These are phyloP conservation scores for Odontomachus brunneus DNA, from an alignment of 1,140 invertebrate species.

Conservation along the genomic window DNA sequence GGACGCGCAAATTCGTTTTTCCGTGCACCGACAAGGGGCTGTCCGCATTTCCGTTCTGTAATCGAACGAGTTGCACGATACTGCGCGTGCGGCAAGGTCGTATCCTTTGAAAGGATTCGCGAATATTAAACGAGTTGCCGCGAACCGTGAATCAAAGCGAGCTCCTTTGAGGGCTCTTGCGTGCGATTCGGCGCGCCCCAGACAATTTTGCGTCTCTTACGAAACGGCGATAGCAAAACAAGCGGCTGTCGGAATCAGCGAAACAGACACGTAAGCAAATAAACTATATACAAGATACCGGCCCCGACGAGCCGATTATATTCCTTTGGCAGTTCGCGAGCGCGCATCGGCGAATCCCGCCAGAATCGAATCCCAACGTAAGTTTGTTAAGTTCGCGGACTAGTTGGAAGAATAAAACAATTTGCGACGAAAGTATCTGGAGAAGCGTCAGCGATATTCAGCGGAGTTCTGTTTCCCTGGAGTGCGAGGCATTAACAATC, in stretches of 20 bases:
- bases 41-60: constrained; percentile 31
- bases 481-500: no score
- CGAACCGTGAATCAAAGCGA: constrained; percentile 50
- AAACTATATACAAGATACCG: constrained; percentile 48
- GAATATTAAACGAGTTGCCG: constrained; percentile 58
- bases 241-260: constrained; percentile 39
- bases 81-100: neutral
- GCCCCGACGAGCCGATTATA: constrained; percentile 5
- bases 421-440: neutral
- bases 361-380: neutral
- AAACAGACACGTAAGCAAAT: constrained; percentile 56
- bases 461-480: neutral
- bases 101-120: constrained; percentile 44
- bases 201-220: constrained; percentile 55
- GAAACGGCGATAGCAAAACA: constrained; percentile 45
- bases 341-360: neutral
- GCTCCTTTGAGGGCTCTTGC: constrained; percentile 42
- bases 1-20: neutral
- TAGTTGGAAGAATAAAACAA: constrained; percentile 15
- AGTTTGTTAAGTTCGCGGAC: constrained; percentile 4
- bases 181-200: constrained; percentile 42
- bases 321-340: constrained; percentile 41
- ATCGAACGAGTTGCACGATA: constrained; percentile 32
- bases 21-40: neutral
- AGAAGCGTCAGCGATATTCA: neutral